Base-by-base conservation (phyloP, 2,888 invertebrate genomes). In the Bellardia pandia region DNA sequence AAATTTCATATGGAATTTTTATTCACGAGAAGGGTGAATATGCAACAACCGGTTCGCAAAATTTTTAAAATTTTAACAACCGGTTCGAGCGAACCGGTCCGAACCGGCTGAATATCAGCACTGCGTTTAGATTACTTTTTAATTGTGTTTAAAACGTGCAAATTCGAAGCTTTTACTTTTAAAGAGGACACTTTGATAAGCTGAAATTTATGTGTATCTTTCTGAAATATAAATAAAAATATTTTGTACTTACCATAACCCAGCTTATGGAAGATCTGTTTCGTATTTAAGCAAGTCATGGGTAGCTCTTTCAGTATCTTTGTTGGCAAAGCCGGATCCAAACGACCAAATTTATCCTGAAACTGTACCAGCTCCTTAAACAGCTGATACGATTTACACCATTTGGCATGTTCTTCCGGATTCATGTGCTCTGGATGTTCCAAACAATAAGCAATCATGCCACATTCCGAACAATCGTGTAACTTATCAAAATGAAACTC, bases 301-400 rank as follows among this genome's bases (percentile, higher is more conserved):
- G 92, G 93, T 23, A 90, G 48, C 30, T 92, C 92, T 48, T 88
- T 89, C 1, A 93, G 81, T 0, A 94, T 93, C 79, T 94, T 94
- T 9, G 94, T 94, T 0, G 96, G 96, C 71, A 96, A 91, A 23
- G 93, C 93, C 0, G 96, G 96, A 86, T 95, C 95, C 77, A 95
- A 90, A 0, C 95, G 93, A 0, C 96, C 96, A 76, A 94, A 94
- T 14, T 94, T 94, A 80, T 95, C 94, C 91, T 96, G 96, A 90
- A 95, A 93, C 58, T 94, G 92, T 0, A 96, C 94, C 89, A 96
- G 93, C 84, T 95, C 95, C 84, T 95, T 94, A 88, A 96, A 96
- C 0, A 96, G 92, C n/a, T 93, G 93, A 90, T 95, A 96, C 0
- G 95, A 94, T 71, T 94, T 94, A 91, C 96, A 96, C 95, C 96